A percentile compares a stretch with the other conserved stretches of the same genome.
Evolutionary conservation across 1,140 invertebrate species (phyloP).

Genomic region (Radopholus similis): DNA sequence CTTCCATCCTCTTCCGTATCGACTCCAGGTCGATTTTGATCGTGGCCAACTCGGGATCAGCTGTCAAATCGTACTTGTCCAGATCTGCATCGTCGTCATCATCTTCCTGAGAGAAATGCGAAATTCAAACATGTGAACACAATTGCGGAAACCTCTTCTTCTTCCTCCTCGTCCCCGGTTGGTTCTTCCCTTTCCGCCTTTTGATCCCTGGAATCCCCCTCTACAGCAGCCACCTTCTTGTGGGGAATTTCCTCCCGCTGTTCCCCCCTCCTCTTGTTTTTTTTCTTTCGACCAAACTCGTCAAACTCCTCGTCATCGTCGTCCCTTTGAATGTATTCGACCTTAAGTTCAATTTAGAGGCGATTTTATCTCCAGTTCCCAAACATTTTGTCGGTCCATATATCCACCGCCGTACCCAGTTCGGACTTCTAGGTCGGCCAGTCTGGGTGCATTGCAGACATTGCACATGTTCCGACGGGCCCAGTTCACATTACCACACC

Average conservation of each 20-base stretch:
- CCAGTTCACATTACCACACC: conserved; percentile 99
- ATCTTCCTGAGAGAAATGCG: conserved; percentile 21
- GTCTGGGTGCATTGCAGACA: conserved; percentile 96
- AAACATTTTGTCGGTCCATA: conserved; percentile 73
- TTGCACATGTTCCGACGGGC: conserved; percentile 91
- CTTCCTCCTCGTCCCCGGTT: conserved; percentile 61
- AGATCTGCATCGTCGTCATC: conserved; percentile 50
- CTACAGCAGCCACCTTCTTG: background rate
- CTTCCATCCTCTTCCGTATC: conserved; percentile 7
- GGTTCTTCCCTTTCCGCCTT: background rate
- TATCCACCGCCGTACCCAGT: conserved; percentile 68
- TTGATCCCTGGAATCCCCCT: background rate
- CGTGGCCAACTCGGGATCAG: conserved; percentile 47
- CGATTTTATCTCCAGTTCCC: background rate
- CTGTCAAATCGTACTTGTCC: conserved; percentile 52
- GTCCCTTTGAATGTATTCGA: conserved; percentile 84
- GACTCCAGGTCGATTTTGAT: conserved; percentile 22
- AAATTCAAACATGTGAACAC: too few species aligned
- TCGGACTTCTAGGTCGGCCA: conserved; percentile 78
- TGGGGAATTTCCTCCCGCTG: too few species aligned
- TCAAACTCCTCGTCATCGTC: conserved; percentile 81
- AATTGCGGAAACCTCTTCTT: too few species aligned
- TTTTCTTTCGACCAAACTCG: conserved; percentile 86
- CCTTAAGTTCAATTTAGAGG: conserved; percentile 61
- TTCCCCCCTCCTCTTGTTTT: conserved; percentile 61